Evolutionary conservation across 2,797 vertebrate species (phyloP), one percentile per base, ranked within the genome.

Genomic region (Balearica regulorum): DNA sequence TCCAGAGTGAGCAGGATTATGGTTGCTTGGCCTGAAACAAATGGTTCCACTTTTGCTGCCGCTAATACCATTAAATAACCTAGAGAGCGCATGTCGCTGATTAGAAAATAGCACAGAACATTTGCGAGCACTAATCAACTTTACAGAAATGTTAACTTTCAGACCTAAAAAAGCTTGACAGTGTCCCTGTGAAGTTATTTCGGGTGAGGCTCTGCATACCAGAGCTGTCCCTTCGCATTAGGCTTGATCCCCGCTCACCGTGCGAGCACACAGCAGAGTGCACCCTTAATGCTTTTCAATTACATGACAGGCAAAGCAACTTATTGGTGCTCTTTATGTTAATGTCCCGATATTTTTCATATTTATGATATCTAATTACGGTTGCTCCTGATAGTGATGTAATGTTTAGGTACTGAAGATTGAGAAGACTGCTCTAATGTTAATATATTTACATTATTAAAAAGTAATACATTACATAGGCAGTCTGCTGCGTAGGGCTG

Each of bases 361-460:
- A 95, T 97, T 97, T 98, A 95, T 87, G 89, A 43, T 97, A 97
- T 90, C 91, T 97, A 97, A 98, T 97, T 96, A 95, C 85, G 31
- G 93, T 97, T 96, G 49, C 83, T 96, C 15, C 91, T 90, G 79
- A 94, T 96, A 92, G 90, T 96, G 96, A 97, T 97, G 79, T 91
- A 97, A 98, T 88, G 85, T 96, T 97, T 97, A 96, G 90, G 80
- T 96, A 91, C 77, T 48, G 86, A 87, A 88, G 87, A 96, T 65
- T 96, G 96, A 97, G 97, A 96, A 89, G 94, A 39, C 72, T 4
- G 35, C 84, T 92, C 79, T 97, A 93, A 96, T 75, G 80, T 93
- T 97, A 95, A 97, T 97, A 94, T 96, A 97, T 98, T 97, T 97
- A 95, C 87, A 92, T 97, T 97, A 97, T 97, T 97, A 97, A 96